phyloP scores from a whole-genome alignment of 2,888 invertebrate genomes.

The Trachelus iudaicus region DNA sequence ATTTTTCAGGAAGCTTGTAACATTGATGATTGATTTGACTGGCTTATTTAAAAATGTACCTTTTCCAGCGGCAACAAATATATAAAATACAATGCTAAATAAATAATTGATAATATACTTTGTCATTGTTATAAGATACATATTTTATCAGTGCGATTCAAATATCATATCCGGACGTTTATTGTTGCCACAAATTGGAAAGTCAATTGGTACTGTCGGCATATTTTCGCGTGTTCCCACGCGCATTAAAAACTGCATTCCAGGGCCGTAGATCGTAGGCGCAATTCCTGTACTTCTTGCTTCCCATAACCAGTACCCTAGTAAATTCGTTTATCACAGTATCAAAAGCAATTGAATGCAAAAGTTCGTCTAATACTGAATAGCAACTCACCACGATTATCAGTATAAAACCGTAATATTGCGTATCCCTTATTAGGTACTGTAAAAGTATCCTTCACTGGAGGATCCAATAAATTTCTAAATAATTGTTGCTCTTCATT shows the following conservation, averaged over 20 bases:
- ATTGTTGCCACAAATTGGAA: slow-evolving; percentile 49
- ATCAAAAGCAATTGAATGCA: not conserved
- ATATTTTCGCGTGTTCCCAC: slow-evolving; percentile 43
- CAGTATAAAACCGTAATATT: slow-evolving; percentile 42
- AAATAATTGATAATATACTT: not conserved
- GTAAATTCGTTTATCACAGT: not conserved
- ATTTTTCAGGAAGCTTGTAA: not conserved
- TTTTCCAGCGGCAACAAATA: not conserved
- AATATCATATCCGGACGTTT: slow-evolving; percentile 47
- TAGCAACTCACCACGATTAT: slow-evolving; percentile 42
- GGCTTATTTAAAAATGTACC: not conserved
- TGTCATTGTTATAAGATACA: not conserved
- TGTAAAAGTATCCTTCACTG: slow-evolving; percentile 72
- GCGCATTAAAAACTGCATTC: slow-evolving; percentile 50
- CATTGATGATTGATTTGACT: not conserved
- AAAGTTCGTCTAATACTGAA: not conserved
- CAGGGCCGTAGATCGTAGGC: slow-evolving; percentile 33
- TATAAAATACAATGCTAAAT: not conserved
- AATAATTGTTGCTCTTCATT: slow-evolving; percentile 59
- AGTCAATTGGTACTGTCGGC: slow-evolving; percentile 46
- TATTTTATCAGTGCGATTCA: slow-evolving; percentile 22
- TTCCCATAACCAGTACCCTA: slow-evolving; percentile 55
- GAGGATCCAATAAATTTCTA: slow-evolving; percentile 69
- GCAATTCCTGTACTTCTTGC: slow-evolving; percentile 41
- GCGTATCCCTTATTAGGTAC: slow-evolving; percentile 73